These are phyloP conservation scores for Cryptocephalus moraei DNA, from an alignment of 2,888 invertebrate genomes.

Conservation along the genomic window DNA sequence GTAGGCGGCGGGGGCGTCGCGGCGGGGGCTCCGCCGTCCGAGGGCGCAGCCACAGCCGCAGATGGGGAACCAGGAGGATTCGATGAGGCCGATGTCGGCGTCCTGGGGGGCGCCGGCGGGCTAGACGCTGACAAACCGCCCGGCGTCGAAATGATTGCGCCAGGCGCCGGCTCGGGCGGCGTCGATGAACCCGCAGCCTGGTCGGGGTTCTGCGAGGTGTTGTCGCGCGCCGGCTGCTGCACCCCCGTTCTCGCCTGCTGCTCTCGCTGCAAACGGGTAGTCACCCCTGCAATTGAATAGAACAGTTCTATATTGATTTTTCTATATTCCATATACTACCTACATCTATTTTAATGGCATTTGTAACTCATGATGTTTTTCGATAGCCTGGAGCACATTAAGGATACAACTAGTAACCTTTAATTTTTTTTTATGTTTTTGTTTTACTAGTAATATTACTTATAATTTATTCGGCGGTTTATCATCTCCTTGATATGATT, in stretches of 20 bases:
- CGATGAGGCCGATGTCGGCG: conserved; percentile 22
- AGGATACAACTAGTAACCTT: too few relatives aligned
- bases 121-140: neutral
- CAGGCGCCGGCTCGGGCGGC: neutral
- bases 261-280: conserved; percentile 74
- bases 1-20: conserved; percentile 5
- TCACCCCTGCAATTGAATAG: conserved; percentile 50
- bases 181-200: neutral
- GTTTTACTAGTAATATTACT: too few relatives aligned
- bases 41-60: conserved; percentile 18
- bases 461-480: too few relatives aligned
- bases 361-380: too few relatives aligned
- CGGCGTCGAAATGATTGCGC: neutral
- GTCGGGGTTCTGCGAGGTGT: neutral
- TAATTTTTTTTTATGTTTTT: too few relatives aligned
- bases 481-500: too few relatives aligned
- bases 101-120: neutral
- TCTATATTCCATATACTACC: too few relatives aligned
- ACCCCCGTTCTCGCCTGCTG: conserved; percentile 58
- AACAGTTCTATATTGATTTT: too few relatives aligned
- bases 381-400: too few relatives aligned
- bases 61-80: conserved; percentile 23
- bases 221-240: conserved; percentile 21
- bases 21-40: conserved; percentile 7
- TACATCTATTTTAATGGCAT: too few relatives aligned